Evolutionary conservation across 2,888 invertebrate genomes (phyloP).

Genomic region (Heliconius charithonia): DNA sequence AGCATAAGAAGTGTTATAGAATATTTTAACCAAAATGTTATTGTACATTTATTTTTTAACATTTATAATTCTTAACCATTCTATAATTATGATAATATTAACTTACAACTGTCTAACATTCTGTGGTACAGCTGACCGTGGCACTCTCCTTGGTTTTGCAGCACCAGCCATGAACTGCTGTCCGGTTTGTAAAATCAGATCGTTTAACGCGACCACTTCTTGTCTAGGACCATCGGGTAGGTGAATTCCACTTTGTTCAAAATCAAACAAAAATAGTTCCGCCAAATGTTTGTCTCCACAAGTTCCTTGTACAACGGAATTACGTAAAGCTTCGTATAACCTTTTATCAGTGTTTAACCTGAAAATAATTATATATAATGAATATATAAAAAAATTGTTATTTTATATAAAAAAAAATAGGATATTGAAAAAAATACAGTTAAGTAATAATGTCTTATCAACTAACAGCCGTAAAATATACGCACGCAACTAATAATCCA

Average conservation of each 20-base stretch:
- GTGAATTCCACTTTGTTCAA: slow-evolving; percentile 99
- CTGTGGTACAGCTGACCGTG: slow-evolving; percentile 86
- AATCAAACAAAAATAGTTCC: slow-evolving; percentile 96
- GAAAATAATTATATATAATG: slow-evolving; percentile 47
- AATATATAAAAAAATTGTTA: background rate
- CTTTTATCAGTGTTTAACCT: slow-evolving; percentile 95
- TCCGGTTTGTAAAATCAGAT: slow-evolving; percentile 92
- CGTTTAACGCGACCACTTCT: slow-evolving; percentile 93
- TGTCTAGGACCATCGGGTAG: slow-evolving; percentile 88
- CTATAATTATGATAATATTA: background rate
- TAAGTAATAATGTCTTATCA: too few relatives aligned
- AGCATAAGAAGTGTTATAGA: too few relatives aligned
- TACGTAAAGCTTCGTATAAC: slow-evolving; percentile 90
- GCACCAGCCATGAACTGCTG: slow-evolving; percentile 92
- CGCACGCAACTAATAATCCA: too few relatives aligned
- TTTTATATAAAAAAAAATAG: too few relatives aligned
- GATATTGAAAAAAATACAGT: too few relatives aligned
- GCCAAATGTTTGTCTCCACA: slow-evolving; percentile 94
- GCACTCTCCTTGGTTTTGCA: slow-evolving; percentile 87
- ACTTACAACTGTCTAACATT: slow-evolving; percentile 89
- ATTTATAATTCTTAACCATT: background rate
- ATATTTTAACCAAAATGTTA: too few relatives aligned
- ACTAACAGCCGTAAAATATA: too few relatives aligned
- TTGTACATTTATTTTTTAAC: too few relatives aligned
- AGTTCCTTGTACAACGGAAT: slow-evolving; percentile 89